Evolutionary conservation across 92 coral and sea anemone genomes (phyloP).

Genomic region (Virgularia gustaviana): DNA sequence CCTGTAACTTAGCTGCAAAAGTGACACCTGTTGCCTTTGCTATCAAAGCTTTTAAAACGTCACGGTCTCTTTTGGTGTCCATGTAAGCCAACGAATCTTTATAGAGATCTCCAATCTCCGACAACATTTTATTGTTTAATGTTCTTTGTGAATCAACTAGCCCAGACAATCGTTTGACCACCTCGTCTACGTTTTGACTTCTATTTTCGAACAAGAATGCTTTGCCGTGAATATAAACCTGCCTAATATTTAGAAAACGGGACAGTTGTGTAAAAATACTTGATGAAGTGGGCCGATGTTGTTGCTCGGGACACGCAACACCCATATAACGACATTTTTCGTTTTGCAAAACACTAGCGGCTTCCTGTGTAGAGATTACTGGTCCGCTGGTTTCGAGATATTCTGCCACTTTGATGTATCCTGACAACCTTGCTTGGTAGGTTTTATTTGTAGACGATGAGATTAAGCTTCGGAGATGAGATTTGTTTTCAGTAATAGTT

Average conservation of each 20-base stretch:
- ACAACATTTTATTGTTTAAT: conserved; percentile 9
- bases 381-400: background rate
- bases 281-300: background rate
- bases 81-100: conserved; percentile 25
- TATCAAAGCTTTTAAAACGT: conserved; percentile 36
- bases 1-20: conserved; percentile 43
- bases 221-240: conserved; percentile 21
- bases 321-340: background rate
- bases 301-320: background rate
- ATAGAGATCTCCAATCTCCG: conserved; percentile 24
- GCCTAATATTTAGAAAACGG: conserved; percentile 8
- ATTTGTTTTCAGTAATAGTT: too few species aligned
- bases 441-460: too few species aligned
- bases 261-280: background rate
- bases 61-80: conserved; percentile 42
- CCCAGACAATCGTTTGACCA: background rate
- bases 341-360: background rate
- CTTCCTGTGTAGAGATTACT: background rate
- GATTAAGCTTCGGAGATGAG: too few species aligned
- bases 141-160: background rate
- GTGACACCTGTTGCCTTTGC: conserved; percentile 35
- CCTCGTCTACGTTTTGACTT: conserved; percentile 4
- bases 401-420: background rate
- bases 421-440: too few species aligned
- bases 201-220: conserved; percentile 13